These are phyloP conservation scores for Drosophila auraria DNA, from an alignment of 1,140 invertebrate species.

Conservation along the genomic window DNA sequence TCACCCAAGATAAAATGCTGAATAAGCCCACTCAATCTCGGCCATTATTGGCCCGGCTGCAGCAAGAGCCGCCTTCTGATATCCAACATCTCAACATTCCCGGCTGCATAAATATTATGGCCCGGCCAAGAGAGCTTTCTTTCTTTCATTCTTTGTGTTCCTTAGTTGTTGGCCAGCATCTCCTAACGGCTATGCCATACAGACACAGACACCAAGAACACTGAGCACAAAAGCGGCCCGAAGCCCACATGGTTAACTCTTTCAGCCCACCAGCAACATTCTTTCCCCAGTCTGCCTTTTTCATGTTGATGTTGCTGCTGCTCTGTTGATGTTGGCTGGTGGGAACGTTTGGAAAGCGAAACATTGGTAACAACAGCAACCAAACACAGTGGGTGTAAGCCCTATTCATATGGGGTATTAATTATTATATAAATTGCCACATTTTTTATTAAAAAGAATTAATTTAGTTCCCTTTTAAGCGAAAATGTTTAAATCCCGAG, in stretches of 20 bases:
- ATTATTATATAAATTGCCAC: not conserved
- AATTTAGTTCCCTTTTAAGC: too few species aligned
- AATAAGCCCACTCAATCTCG: constrained; percentile 46
- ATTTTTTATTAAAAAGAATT: too few species aligned
- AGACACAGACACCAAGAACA: constrained; percentile 10
- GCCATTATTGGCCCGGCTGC: constrained; percentile 41
- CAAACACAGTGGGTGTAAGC: constrained; percentile 45
- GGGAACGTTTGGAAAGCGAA: constrained; percentile 58
- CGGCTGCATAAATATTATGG: constrained; percentile 40
- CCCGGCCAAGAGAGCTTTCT: constrained; percentile 20
- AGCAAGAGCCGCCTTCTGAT: constrained; percentile 52
- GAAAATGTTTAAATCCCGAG: too few species aligned
- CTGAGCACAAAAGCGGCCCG: constrained; percentile 36
- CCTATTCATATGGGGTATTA: not conserved
- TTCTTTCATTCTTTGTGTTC: constrained; percentile 17
- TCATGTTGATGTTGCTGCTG: constrained; percentile 19
- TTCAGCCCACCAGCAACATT: constrained; percentile 52
- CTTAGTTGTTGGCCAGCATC: constrained; percentile 12
- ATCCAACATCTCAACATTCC: constrained; percentile 24
- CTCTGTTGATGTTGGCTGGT: constrained; percentile 8
- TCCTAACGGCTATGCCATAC: constrained; percentile 39
- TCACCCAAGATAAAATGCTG: constrained; percentile 21
- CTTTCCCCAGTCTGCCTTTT: constrained; percentile 33
- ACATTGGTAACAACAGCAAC: constrained; percentile 64
- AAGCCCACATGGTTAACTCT: constrained; percentile 25